Evolutionary conservation across 2,797 vertebrate species (phyloP).

Genomic region (Varecia variegata): DNA sequence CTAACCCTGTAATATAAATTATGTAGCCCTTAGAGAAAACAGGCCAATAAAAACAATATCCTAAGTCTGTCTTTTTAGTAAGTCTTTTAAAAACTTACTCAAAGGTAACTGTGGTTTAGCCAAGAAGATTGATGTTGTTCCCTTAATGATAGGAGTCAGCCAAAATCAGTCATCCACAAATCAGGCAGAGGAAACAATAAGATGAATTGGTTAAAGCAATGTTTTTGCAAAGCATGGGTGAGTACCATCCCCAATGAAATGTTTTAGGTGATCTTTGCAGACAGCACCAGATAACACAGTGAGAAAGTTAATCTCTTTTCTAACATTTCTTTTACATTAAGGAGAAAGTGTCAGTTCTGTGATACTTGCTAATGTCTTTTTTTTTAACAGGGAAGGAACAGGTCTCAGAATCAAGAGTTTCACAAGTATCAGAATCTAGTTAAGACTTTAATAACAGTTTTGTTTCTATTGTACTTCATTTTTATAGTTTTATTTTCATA

Average conservation of each 20-base stretch:
- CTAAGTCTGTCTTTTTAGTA: background rate
- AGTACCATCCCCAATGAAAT: background rate
- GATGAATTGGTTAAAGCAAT: background rate
- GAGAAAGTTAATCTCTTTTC: background rate
- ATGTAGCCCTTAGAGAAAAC: background rate
- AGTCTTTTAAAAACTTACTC: slow-evolving; percentile 33
- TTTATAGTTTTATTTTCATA: background rate
- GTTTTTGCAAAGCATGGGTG: background rate
- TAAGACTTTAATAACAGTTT: background rate
- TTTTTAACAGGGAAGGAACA: background rate
- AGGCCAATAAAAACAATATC: slow-evolving; percentile 2
- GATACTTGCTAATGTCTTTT: background rate
- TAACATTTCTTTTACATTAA: slow-evolving; percentile 14
- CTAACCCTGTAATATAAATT: slow-evolving; percentile 23
- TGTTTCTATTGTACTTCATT: background rate
- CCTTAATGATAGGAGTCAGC: background rate
- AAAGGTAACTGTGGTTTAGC: background rate
- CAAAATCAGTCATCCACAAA: background rate
- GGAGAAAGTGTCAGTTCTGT: background rate
- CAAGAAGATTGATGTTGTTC: background rate
- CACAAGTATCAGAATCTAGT: background rate
- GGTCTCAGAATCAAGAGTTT: background rate
- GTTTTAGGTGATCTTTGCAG: background rate
- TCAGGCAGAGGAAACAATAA: background rate
- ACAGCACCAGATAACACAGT: background rate